phyloP scores from a whole-genome alignment of 2,888 invertebrate species.

The Erynnis tages region DNA sequence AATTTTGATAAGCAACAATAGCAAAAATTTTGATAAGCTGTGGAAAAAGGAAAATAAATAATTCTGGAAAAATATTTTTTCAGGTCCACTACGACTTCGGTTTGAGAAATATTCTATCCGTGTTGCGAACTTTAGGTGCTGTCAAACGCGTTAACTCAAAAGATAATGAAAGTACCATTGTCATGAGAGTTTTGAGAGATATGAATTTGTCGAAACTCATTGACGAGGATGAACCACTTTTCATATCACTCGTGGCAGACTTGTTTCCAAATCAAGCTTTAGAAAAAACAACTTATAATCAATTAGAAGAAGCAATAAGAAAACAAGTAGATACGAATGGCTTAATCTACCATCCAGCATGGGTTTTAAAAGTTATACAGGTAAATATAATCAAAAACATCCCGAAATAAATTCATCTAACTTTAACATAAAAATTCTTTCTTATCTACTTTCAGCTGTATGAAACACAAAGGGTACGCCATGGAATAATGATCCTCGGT shows the following conservation, averaged over 20 bases:
- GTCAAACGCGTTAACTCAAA: slow-evolving; percentile 94
- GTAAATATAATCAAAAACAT: slow-evolving; percentile 50
- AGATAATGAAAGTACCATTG: slow-evolving; percentile 97
- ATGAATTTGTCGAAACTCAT: slow-evolving; percentile 99
- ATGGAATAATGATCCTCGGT: slow-evolving; percentile 97
- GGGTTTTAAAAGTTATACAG: slow-evolving; percentile 97
- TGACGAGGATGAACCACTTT: slow-evolving; percentile 98
- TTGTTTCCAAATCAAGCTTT: slow-evolving; percentile 96
- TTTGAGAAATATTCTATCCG: slow-evolving; percentile 96
- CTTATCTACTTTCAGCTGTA: slow-evolving; percentile 90
- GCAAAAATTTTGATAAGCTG: neutral
- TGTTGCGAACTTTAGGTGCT: slow-evolving; percentile 94
- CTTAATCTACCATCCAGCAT: slow-evolving; percentile 95
- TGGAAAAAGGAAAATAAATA: neutral
- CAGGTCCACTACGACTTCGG: slow-evolving; percentile 99
- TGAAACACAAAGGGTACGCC: slow-evolving; percentile 96
- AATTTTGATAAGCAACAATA: neutral
- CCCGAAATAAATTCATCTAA: neutral
- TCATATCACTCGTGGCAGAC: slow-evolving; percentile 97
- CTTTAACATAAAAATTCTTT: no score
- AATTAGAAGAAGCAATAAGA: slow-evolving; percentile 93
- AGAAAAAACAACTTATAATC: slow-evolving; percentile 94
- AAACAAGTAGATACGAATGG: slow-evolving; percentile 90
- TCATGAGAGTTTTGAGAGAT: slow-evolving; percentile 97
- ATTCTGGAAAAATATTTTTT: slow-evolving; percentile 1